Conservation (phyloP, 2,113 vertebrate species). For the Craseonycteris thonglongyai region DNA sequence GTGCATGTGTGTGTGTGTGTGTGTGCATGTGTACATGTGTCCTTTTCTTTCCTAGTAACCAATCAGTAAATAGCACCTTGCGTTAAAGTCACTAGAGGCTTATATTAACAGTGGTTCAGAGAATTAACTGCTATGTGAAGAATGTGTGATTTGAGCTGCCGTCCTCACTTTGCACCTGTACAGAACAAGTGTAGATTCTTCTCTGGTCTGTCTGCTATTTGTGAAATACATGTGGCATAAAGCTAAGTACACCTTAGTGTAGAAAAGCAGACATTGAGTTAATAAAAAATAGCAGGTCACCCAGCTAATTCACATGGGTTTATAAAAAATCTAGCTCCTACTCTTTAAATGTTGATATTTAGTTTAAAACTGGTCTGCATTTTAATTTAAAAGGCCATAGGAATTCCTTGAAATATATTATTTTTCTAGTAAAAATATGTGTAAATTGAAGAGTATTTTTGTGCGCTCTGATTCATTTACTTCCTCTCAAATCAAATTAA, state of each 20-base stretch:
- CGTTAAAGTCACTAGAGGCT: not conserved
- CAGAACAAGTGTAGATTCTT: not conserved
- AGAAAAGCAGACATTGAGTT: not conserved
- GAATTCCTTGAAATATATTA: not conserved
- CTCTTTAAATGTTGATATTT: not conserved
- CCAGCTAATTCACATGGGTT: not conserved
- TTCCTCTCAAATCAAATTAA: not conserved
- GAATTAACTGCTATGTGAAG: not conserved
- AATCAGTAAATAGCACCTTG: not conserved
- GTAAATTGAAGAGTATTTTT: not conserved
- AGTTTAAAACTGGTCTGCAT: not conserved
- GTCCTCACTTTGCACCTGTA: not conserved
- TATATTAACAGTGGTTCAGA: not conserved
- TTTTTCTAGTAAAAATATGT: not conserved
- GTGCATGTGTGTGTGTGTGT: not conserved
- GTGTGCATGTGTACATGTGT: not conserved
- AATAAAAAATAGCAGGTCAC: not conserved
- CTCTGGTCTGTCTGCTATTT: not conserved
- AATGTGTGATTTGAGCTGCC: not conserved
- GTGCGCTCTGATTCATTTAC: not conserved
- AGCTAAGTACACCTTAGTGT: not conserved
- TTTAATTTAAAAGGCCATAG: conserved; percentile 11
- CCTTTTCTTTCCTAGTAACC: not conserved
- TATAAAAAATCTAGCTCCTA: not conserved
- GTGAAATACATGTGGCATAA: not conserved